Percentiles rank a stretch among this genome's conserved stretches.
These are phyloP conservation scores for Tapirus indicus DNA, from an alignment of 2,797 vertebrate species.

Conservation along the genomic window DNA sequence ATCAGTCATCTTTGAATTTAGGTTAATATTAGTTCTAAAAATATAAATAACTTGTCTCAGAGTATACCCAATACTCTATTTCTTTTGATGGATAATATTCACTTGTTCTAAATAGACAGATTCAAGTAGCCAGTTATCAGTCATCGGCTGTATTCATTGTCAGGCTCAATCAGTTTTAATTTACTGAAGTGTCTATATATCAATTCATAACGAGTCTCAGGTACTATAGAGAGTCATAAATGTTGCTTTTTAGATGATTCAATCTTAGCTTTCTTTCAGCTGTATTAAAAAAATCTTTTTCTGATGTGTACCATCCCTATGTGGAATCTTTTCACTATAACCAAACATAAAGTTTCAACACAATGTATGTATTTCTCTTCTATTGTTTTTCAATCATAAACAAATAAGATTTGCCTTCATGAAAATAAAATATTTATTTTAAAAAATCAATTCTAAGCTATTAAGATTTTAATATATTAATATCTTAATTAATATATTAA, in stretches of 20 bases:
- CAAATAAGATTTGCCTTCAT: background rate
- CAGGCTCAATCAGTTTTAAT: conserved; percentile 25
- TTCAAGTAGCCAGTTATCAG: background rate
- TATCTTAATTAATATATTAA: background rate
- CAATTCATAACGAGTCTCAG: background rate
- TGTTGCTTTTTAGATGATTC: background rate
- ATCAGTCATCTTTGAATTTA: background rate
- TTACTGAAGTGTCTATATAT: background rate
- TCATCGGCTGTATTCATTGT: background rate
- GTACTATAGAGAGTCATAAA: background rate
- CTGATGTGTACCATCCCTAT: background rate
- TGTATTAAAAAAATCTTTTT: background rate
- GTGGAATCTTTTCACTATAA: background rate
- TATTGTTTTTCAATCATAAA: background rate
- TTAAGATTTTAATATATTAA: conserved; percentile 11
- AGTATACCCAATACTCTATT: background rate
- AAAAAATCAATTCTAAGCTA: background rate
- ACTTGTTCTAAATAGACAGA: background rate
- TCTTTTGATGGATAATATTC: background rate
- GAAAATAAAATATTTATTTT: conserved; percentile 2
- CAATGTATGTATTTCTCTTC: background rate
- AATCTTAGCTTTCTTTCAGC: background rate
- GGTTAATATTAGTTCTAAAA: background rate
- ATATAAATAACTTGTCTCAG: background rate
- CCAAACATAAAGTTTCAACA: background rate